Evolutionary conservation across 2,113 vertebrate genomes (phyloP), one percentile per base, ranked within the genome.

Genomic region (Ranitomeya variabilis): DNA sequence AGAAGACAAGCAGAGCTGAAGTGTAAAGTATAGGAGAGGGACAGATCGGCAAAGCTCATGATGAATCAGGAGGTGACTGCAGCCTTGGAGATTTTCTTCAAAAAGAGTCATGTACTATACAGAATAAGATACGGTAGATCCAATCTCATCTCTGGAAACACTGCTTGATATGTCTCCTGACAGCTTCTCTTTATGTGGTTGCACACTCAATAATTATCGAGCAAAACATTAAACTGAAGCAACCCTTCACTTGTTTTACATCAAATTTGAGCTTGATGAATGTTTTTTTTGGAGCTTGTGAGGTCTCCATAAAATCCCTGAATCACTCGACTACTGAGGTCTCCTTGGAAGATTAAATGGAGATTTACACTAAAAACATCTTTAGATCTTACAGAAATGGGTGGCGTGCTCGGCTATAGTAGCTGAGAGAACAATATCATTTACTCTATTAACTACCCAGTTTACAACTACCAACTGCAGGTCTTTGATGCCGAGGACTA

Each of bases 181-280:
- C 9, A 19, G 18, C 7, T 11, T 37, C 82, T 55, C 66, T 69
- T 83, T 66, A 67, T 67, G 81, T 69, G 81, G 62, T 51, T 82
- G 13, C 60, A 82, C 12, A 19, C 60, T 51, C 31, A 37, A 37
- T 16, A 81, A 62, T 67, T 67, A 23, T 66, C 69, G 19, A 83
- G 45, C 45, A 83, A 54, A 54, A 67, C 45, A 8, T 83, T 69
- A 83, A 83, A 52, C 81, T 14, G 54, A 54, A 83, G n/a, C 69
- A 66, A 51, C 81, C 51, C 80, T 83, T 18, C 9, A 15, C 45
- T 83, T 83, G 55, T 64, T 77, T 77, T 64, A 82, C 60, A 81
- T 81, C 19, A 18, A 6, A 51, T 82, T 23, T 37, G 52, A 62
- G 64, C 60, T 62, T 26, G 57, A 26, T 19, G 12, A 37, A 66